Percentiles rank a stretch among this genome's conserved stretches.
These are phyloP conservation scores for Drosophila basisetae DNA, from an alignment of 2,888 invertebrate species.

Conservation along the genomic window DNA sequence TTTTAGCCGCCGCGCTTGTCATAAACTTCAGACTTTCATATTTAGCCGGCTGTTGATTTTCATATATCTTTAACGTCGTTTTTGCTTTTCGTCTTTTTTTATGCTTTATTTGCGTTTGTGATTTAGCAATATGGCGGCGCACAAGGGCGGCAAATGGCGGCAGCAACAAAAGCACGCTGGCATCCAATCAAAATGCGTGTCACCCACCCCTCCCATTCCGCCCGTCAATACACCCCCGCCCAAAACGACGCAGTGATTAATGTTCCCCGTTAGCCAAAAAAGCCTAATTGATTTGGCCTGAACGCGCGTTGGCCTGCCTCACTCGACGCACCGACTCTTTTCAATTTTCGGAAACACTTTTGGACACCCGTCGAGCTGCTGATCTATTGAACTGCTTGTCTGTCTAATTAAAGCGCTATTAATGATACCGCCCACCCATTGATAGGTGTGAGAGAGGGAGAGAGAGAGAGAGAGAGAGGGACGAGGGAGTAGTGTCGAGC, in stretches of 20 bases:
- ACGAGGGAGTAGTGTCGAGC: not conserved
- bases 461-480: not conserved
- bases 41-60: slow-evolving; percentile 76
- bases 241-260: slow-evolving; percentile 67
- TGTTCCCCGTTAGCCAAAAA: slow-evolving; percentile 44
- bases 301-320: slow-evolving; percentile 6
- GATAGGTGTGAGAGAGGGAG: slow-evolving; percentile 20
- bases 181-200: slow-evolving; percentile 67
- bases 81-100: slow-evolving; percentile 35
- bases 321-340: not conserved
- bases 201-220: slow-evolving; percentile 1
- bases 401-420: slow-evolving; percentile 71
- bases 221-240: slow-evolving; percentile 11
- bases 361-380: slow-evolving; percentile 45
- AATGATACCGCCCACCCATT: slow-evolving; percentile 69
- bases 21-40: slow-evolving; percentile 76
- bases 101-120: slow-evolving; percentile 76
- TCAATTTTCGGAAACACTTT: slow-evolving; percentile 1
- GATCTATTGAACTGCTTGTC: slow-evolving; percentile 44
- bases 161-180: slow-evolving; percentile 54
- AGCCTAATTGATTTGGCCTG: slow-evolving; percentile 70
- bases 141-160: slow-evolving; percentile 57
- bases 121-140: slow-evolving; percentile 74
- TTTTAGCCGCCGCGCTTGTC: slow-evolving; percentile 79
- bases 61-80: slow-evolving; percentile 57